Evolutionary conservation across 2,888 invertebrate species (phyloP), one percentile per base, ranked within the genome.

Genomic region (Camponotus fellah): DNA sequence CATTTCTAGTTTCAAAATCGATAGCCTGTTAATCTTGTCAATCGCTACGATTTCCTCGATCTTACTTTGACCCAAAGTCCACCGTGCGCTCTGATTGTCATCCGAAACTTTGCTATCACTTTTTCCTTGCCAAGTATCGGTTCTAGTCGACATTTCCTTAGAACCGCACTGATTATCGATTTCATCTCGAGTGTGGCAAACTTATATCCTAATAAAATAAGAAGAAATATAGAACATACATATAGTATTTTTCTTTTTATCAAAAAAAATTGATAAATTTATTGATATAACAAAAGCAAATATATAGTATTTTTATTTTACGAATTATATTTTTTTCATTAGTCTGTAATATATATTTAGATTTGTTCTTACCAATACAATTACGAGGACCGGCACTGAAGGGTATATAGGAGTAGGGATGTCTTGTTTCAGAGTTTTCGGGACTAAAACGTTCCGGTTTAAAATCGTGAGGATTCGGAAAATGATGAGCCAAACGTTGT

Each of bases 131-230:
- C 95, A n/a, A 96, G 95, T 3, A 95, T 93, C 1, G 96, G 94
- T 10, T 94, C 86, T 53, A 97, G 88, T 26, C 91, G 94, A 92
- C 96, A 97, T 85, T 95, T 95, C 17, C 95, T 93, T 26, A 96
- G 91, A 14, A 97, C 94, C 32, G 95, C 95, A 21, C 96, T 95
- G 32, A 97, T 91, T 0, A 96, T 91, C 82, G 96, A 95, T 92
- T 96, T 96, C n/a, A 97, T 95, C 92, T 97, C 97, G 60, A 96
- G 92, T 94, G 96, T 96, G 0, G 97, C 97, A 91, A 96, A 97
- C 87, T 96, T 96, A 93, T 97, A 96, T n/a, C 97, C 96, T 95
- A 94, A 4, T 95, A 95, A 46, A 8, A 8, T 49, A 53, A 34
- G 56, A 49, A 60, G 21, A 34, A 4, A 26, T 9, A 43, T 43